Evolutionary conservation across 2,888 invertebrate genomes (phyloP).

Genomic region (Megalurothrips usitatus): DNA sequence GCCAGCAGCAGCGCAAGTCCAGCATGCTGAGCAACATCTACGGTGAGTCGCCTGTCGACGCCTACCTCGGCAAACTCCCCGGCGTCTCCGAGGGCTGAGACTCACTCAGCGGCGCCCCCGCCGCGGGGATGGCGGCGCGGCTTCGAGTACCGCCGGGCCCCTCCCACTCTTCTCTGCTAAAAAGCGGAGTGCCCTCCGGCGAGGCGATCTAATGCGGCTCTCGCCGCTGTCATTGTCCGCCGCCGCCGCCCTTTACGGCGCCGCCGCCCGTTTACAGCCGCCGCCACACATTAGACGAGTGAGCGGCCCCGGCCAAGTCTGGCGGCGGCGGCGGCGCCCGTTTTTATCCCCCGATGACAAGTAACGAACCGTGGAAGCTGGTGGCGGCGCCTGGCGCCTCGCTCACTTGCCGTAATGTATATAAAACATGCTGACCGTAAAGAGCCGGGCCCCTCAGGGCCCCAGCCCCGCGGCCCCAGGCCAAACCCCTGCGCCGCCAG

Average conservation of each 20-base stretch:
- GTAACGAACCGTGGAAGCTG: conserved; percentile 22
- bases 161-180: too few species aligned
- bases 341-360: conserved; percentile 22
- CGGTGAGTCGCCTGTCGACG: too few species aligned
- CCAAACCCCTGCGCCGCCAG: too few species aligned
- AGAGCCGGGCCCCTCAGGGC: background rate
- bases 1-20: conserved; percentile 63
- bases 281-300: conserved; percentile 8
- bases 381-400: background rate
- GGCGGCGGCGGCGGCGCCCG: background rate
- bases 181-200: too few species aligned
- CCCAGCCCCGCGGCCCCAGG: background rate
- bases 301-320: background rate
- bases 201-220: background rate
- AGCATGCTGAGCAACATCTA: conserved; percentile 19
- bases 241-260: too few species aligned
- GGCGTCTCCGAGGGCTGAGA: too few species aligned
- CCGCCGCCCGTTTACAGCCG: background rate
- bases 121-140: too few species aligned
- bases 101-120: too few species aligned
- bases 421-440: conserved; percentile 26
- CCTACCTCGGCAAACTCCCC: too few species aligned
- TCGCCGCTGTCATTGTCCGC: background rate
- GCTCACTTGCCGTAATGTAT: conserved; percentile 19
- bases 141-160: too few species aligned